Percentiles rank a stretch among this genome's conserved stretches.
Evolutionary conservation across 2,888 invertebrate genomes (phyloP).

Genomic region (Melipona bicolor): DNA sequence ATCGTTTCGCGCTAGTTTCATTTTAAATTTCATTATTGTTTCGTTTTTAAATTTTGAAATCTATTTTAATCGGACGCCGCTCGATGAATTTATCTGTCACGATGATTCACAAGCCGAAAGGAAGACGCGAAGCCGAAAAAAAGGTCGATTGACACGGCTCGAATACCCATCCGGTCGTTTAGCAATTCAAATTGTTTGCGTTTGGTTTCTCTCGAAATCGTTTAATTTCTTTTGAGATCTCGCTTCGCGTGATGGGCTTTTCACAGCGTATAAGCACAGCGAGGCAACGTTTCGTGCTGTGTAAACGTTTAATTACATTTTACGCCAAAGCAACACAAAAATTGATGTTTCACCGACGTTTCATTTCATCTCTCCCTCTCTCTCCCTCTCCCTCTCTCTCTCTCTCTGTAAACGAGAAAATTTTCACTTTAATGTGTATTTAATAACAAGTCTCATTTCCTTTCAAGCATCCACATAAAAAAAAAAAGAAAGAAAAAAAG

Average conservation of each 20-base stretch:
- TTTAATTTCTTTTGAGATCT: constrained; percentile 1
- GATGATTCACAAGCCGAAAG: background rate
- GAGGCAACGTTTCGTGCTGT: background rate
- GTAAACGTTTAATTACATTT: constrained; percentile 39
- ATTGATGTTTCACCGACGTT: background rate
- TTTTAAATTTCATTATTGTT: background rate
- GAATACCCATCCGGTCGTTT: background rate
- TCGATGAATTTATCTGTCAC: constrained; percentile 4
- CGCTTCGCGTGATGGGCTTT: constrained; percentile 1
- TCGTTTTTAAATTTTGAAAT: background rate
- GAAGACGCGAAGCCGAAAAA: background rate
- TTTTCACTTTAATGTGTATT: background rate
- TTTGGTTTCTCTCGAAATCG: background rate
- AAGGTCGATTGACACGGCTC: background rate
- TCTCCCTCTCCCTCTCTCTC: background rate
- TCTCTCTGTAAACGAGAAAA: background rate
- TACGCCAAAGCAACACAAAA: background rate
- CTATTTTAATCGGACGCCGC: background rate
- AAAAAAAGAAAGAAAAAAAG: no score
- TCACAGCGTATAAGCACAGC: background rate
- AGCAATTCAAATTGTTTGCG: constrained; percentile 2
- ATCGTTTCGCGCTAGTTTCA: background rate
- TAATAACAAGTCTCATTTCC: constrained; percentile 7
- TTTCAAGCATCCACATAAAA: background rate
- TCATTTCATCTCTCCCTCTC: background rate